Conservation (phyloP, 2,797 vertebrate genomes). For the Coluber constrictor region DNA sequence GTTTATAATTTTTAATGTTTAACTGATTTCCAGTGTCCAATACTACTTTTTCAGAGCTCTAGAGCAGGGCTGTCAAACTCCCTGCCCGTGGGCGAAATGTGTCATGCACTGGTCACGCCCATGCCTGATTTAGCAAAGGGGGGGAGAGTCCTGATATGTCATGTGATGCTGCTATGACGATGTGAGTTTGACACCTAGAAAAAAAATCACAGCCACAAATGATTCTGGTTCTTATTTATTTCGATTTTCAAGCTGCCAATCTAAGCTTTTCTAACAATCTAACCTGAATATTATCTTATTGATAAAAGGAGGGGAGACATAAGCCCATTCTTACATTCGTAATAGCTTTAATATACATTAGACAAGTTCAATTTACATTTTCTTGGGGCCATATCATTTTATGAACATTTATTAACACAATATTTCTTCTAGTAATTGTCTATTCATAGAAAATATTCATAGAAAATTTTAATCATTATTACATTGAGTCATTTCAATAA, state of each 20-base stretch:
- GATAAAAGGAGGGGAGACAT: background rate
- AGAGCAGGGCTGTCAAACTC: background rate
- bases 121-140: too few species aligned
- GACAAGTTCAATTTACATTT: background rate
- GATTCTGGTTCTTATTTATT: background rate
- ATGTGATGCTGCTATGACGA: too few species aligned
- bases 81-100: too few species aligned
- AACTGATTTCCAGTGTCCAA: background rate
- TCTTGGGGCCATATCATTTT: background rate
- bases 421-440: background rate
- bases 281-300: background rate
- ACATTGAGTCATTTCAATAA: background rate
- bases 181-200: background rate
- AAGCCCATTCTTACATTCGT: background rate
- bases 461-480: background rate
- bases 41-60: background rate
- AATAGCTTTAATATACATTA: background rate
- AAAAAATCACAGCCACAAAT: background rate
- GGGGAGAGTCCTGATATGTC: too few species aligned
- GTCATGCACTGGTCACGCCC: too few species aligned
- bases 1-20: background rate
- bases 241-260: background rate
- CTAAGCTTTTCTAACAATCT: background rate
- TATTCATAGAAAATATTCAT: background rate
- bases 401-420: background rate